Evolutionary conservation across 2,113 vertebrate genomes (phyloP), one percentile per base, ranked within the genome.

Genomic region (Callionymus lyra): DNA sequence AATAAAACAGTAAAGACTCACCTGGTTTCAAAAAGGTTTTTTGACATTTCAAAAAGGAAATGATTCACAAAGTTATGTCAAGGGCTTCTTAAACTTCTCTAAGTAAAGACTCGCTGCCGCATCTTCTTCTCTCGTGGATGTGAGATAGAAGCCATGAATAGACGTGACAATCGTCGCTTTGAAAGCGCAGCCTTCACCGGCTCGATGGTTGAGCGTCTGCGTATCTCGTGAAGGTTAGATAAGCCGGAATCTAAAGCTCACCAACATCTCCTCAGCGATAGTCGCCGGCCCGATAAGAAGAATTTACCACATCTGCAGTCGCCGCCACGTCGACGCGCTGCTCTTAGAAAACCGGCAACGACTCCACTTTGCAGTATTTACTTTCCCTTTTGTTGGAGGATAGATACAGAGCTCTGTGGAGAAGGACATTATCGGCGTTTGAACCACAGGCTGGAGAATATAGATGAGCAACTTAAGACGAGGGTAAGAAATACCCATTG

Each of bases 271-370:
- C 38, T 52, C 56, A 65, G 38, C 59, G 68, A 60, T 38, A 10
- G 66, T 33, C 50, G 41, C 44, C 43, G 21, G 21, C 18, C 47
- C 43, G 63, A 77, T 77, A 62, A 72, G 56, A 50, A 62, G 47
- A 70, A 59, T 65, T 61, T 55, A 56, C 36, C 57, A 58, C 59
- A 32, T 57, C 44, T 54, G 42, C 53, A 56, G 53, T 44, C 31
- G 10, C 58, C 31, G 12, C 19, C 19, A 32, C 34, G 53, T 69
- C n/a, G 40, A 34, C 32, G 42, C 17, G 31, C 27, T 32, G 41
- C 43, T 18, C 9, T 27, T 42, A 44, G 42, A 53, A 36, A 55
- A 34, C 1, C 2, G 16, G 14, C 43, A 45, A 12, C 27, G 38
- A 40, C 12, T 15, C 19, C 9, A 41, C 34, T 50, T 42, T 38